A percentile compares a stretch with the other conserved stretches of the same genome.
Evolutionary conservation across 2,888 invertebrate species (phyloP).

Genomic region (Muschampia plurimacula): DNA sequence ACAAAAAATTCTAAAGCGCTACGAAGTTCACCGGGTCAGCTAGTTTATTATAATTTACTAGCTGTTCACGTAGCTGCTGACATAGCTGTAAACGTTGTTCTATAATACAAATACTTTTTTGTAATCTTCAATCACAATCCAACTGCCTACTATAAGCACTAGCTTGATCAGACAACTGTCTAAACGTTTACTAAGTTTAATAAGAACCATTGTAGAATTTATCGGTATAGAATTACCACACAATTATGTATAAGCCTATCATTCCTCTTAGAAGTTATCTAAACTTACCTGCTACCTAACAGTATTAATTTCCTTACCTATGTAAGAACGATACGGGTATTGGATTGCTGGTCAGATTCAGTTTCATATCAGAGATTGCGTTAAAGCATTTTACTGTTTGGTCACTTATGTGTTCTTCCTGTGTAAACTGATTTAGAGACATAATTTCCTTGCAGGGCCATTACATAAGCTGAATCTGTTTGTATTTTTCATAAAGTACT

Average conservation of each 20-base stretch:
- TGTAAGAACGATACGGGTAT: conserved; percentile 21
- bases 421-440: neutral
- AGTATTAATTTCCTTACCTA: conserved; percentile 25
- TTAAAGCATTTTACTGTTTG: conserved; percentile 8
- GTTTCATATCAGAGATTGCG: conserved; percentile 27
- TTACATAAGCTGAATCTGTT: neutral
- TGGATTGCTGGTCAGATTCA: conserved; percentile 20
- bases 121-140: no score
- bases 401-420: conserved; percentile 6
- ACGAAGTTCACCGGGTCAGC: no score
- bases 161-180: no score
- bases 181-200: no score
- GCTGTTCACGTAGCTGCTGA: no score
- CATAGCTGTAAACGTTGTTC: no score
- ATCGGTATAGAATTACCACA: neutral
- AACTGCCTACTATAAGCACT: no score
- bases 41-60: no score
- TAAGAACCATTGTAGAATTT: no score
- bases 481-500: neutral
- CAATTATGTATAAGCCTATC: neutral
- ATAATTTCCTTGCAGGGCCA: neutral
- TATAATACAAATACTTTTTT: no score
- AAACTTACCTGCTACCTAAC: neutral
- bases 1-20: no score
- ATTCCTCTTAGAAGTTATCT: conserved; percentile 6